A percentile compares a stretch with the other conserved stretches of the same genome.
Conservation (phyloP, 1,140 invertebrate species). For the Rhizoglyphus robini region DNA sequence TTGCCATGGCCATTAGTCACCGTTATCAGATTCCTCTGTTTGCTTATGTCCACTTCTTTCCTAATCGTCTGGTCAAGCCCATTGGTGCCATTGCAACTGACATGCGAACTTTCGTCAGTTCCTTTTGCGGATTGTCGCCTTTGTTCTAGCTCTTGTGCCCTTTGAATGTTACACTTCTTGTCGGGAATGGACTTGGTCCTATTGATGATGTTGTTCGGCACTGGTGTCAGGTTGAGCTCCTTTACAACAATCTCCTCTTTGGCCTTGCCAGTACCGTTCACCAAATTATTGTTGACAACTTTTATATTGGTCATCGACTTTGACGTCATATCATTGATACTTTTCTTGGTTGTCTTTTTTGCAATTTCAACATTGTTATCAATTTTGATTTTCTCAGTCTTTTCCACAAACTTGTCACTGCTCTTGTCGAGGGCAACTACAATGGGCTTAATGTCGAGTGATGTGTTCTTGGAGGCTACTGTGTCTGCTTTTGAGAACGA, state of each 20-base stretch:
- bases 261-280: not conserved
- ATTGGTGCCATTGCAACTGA: not conserved
- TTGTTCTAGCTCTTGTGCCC: constrained; percentile 44
- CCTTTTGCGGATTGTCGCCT: not conserved
- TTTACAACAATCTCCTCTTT: not conserved
- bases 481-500: constrained; percentile 43
- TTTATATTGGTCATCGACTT: constrained; percentile 1
- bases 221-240: not conserved
- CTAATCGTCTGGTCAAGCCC: not conserved
- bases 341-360: not conserved
- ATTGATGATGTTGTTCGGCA: not conserved
- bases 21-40: not conserved
- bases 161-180: constrained; percentile 82
- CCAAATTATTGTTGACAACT: constrained; percentile 7
- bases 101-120: not conserved
- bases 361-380: not conserved
- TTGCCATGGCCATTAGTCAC: not conserved
- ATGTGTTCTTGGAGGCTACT: constrained; percentile 9
- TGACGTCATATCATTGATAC: not conserved
- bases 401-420: not conserved
- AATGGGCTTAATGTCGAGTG: not conserved
- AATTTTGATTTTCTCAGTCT: not conserved
- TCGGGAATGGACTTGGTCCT: constrained; percentile 32
- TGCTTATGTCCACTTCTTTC: not conserved
- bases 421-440: not conserved